These are phyloP conservation scores for Beris morrisii DNA, from an alignment of 2,888 invertebrate species.

Conservation along the genomic window DNA sequence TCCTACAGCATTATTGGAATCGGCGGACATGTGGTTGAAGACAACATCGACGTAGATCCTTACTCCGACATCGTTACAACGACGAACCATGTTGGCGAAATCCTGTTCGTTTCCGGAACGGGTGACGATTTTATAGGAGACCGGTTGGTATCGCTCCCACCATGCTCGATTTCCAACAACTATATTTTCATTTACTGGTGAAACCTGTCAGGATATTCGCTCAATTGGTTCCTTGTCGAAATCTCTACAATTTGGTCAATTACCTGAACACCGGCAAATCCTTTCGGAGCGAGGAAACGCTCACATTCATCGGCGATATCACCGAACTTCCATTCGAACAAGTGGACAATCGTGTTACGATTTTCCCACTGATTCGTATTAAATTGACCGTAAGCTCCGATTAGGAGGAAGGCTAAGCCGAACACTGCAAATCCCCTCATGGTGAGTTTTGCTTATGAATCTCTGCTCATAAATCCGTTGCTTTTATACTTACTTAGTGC, in stretches of 20 bases:
- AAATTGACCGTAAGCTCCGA: conserved; percentile 53
- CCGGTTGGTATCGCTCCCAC: conserved; percentile 89
- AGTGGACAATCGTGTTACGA: conserved; percentile 69
- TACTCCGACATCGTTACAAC: conserved; percentile 80
- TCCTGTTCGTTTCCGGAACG: conserved; percentile 76
- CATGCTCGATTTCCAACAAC: conserved; percentile 69
- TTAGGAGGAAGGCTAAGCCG: background rate
- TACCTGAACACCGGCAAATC: conserved; percentile 76
- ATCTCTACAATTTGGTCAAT: conserved; percentile 24
- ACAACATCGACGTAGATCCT: conserved; percentile 82
- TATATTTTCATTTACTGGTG: conserved; percentile 75
- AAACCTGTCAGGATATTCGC: conserved; percentile 55
- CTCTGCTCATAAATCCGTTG: no score
- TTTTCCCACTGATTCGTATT: conserved; percentile 62
- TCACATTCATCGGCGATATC: conserved; percentile 83
- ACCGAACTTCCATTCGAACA: conserved; percentile 82
- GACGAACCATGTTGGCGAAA: conserved; percentile 73
- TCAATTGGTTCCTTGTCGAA: background rate
- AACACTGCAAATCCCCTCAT: conserved; percentile 14
- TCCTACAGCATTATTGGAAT: conserved; percentile 54
- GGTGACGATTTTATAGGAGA: conserved; percentile 74
- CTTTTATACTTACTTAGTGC: no score
- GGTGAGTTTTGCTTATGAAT: background rate
- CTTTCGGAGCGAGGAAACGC: conserved; percentile 70
- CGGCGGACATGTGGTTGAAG: conserved; percentile 83